Conservation (phyloP, 1,140 invertebrate species). For the Drosophila lini region DNA sequence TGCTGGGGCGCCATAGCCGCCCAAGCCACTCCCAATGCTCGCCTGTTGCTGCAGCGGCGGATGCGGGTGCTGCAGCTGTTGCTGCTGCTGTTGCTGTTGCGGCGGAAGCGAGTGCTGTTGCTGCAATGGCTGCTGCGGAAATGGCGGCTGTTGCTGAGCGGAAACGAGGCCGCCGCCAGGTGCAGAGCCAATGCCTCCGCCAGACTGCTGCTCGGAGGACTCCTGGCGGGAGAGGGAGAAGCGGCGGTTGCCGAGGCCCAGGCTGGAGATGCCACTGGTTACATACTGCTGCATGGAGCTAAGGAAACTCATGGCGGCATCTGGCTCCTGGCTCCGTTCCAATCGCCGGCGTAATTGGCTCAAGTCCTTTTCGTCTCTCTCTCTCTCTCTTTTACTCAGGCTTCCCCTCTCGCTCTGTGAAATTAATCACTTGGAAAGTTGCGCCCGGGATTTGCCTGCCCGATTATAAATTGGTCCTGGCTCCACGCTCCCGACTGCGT, state of each 20-base stretch:
- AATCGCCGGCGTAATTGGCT: constrained; percentile 69
- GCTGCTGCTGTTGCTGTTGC: constrained; percentile 48
- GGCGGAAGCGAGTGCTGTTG: constrained; percentile 31
- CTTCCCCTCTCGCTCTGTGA: constrained; percentile 26
- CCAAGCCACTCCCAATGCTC: constrained; percentile 63
- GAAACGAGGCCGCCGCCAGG: constrained; percentile 34
- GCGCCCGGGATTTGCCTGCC: constrained; percentile 58
- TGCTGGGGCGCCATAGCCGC: constrained; percentile 61
- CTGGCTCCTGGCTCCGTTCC: constrained; percentile 45
- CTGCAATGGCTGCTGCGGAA: constrained; percentile 27
- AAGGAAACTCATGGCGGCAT: constrained; percentile 91
- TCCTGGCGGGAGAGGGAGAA: constrained; percentile 90
- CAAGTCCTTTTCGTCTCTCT: constrained; percentile 41
- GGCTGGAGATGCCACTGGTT: constrained; percentile 90
- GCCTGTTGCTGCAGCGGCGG: constrained; percentile 67
- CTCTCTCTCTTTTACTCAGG: background rate
- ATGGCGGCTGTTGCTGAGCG: constrained; percentile 29
- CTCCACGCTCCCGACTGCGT: constrained; percentile 21
- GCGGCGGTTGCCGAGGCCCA: constrained; percentile 90
- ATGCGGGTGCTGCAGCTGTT: constrained; percentile 53
- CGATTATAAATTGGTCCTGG: constrained; percentile 65
- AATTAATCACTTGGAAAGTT: constrained; percentile 80
- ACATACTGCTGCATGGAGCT: constrained; percentile 92
- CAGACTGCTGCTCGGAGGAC: constrained; percentile 81
- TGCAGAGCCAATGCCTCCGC: constrained; percentile 22